These are phyloP conservation scores for Drosophila tripunctata DNA, from an alignment of 2,888 invertebrate genomes.

Conservation along the genomic window DNA sequence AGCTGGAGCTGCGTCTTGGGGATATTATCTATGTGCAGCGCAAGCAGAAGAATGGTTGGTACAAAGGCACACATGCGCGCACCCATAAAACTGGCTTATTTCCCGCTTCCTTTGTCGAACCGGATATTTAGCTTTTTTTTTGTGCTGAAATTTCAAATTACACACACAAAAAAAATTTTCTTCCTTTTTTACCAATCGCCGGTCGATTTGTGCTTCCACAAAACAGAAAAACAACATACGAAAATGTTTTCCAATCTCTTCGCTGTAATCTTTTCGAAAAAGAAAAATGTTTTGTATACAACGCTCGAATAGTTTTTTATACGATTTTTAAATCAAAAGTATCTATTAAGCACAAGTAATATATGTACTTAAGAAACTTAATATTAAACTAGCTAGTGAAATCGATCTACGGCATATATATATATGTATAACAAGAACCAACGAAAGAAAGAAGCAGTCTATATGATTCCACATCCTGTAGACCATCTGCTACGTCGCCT, in stretches of 20 bases:
- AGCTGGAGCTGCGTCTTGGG: constrained; percentile 94
- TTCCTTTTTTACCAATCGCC: constrained; percentile 53
- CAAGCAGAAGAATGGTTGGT: constrained; percentile 98
- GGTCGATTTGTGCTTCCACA: constrained; percentile 67
- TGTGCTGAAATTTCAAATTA: constrained; percentile 39
- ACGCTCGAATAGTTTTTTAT: constrained; percentile 59
- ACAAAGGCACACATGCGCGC: constrained; percentile 94
- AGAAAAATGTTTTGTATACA: constrained; percentile 37
- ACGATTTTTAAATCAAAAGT: constrained; percentile 62
- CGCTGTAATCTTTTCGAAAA: constrained; percentile 56
- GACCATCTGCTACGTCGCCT: constrained; percentile 20
- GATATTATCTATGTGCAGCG: constrained; percentile 96
- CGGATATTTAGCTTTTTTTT: constrained; percentile 81
- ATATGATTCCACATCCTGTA: constrained; percentile 21
- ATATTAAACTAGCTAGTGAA: constrained; percentile 36
- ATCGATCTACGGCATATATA: constrained; percentile 27
- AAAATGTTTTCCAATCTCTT: constrained; percentile 38
- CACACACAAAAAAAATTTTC: constrained; percentile 40
- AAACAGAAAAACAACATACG: too few relatives aligned
- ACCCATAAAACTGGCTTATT: constrained; percentile 97
- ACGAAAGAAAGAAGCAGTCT: constrained; percentile 29
- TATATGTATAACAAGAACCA: constrained; percentile 42
- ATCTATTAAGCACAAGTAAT: constrained; percentile 28
- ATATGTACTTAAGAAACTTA: constrained; percentile 49
- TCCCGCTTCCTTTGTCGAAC: constrained; percentile 96